Percentiles rank a stretch among this genome's conserved stretches.
Evolutionary conservation across 2,797 vertebrate genomes (phyloP).

Genomic region (Sebastiscus tertius): DNA sequence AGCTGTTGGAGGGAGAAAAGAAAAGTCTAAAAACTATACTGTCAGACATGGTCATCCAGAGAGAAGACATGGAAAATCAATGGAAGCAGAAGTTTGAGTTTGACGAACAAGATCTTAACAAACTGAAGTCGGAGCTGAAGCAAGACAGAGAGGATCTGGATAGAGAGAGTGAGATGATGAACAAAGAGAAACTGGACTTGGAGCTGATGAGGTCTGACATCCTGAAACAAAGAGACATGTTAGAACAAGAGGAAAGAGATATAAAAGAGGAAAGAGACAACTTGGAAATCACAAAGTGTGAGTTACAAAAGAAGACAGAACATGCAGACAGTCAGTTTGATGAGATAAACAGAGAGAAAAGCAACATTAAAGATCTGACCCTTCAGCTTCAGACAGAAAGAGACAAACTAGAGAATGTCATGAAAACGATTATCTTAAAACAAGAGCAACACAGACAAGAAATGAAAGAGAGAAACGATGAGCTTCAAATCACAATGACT

Average conservation of each 20-base stretch:
- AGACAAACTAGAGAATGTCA: too few relatives aligned
- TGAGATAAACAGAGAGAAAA: not conserved
- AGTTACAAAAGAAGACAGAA: not conserved
- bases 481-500: not conserved
- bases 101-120: not conserved
- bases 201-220: not conserved
- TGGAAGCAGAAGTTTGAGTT: not conserved
- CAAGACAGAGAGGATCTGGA: not conserved
- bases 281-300: not conserved
- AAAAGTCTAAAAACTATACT: not conserved
- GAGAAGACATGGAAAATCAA: not conserved
- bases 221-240: not conserved
- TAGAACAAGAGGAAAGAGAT: conserved; percentile 18
- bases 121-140: not conserved
- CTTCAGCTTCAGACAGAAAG: too few relatives aligned
- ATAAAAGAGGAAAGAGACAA: not conserved
- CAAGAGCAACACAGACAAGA: conserved; percentile 11
- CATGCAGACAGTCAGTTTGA: not conserved
- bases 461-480: not conserved
- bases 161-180: not conserved
- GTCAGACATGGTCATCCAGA: not conserved
- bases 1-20: not conserved
- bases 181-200: not conserved
- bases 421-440: too few relatives aligned
- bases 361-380: too few relatives aligned